phyloP scores from a whole-genome alignment of 2,888 invertebrate species.

The Eilema depressum region DNA sequence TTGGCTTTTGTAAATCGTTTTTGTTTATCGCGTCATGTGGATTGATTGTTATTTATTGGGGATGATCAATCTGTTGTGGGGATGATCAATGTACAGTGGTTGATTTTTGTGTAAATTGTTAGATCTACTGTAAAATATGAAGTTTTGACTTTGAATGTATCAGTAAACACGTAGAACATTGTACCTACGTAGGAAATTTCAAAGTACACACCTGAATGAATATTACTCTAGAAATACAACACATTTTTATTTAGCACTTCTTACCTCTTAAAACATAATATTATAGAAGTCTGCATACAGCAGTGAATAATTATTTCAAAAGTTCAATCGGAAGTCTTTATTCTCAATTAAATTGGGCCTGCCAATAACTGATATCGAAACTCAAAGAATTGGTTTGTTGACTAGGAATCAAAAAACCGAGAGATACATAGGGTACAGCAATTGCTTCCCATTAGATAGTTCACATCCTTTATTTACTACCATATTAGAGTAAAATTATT shows the following conservation, averaged over 20 bases:
- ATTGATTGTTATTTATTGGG: conserved; percentile 76
- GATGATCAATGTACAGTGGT: conserved; percentile 56
- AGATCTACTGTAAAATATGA: neutral
- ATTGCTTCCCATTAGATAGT: neutral
- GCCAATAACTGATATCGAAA: no score
- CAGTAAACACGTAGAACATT: neutral
- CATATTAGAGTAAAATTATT: neutral
- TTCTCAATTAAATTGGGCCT: no score
- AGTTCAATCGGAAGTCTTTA: no score
- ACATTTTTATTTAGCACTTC: no score
- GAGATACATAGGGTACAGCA: neutral
- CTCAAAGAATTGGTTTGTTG: no score
- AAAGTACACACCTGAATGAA: neutral
- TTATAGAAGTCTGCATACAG: no score
- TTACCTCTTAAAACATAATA: neutral
- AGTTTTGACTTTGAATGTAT: neutral
- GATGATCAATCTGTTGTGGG: conserved; percentile 63
- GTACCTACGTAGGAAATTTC: neutral
- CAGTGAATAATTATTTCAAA: no score
- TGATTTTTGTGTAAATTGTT: conserved; percentile 27
- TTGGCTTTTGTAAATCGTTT: conserved; percentile 78
- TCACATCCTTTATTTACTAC: neutral
- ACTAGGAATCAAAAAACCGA: no score
- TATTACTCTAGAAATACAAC: neutral
- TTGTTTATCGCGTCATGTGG: conserved; percentile 72